Base-by-base conservation (phyloP, 2,113 vertebrate species). In the Felis chaus region DNA sequence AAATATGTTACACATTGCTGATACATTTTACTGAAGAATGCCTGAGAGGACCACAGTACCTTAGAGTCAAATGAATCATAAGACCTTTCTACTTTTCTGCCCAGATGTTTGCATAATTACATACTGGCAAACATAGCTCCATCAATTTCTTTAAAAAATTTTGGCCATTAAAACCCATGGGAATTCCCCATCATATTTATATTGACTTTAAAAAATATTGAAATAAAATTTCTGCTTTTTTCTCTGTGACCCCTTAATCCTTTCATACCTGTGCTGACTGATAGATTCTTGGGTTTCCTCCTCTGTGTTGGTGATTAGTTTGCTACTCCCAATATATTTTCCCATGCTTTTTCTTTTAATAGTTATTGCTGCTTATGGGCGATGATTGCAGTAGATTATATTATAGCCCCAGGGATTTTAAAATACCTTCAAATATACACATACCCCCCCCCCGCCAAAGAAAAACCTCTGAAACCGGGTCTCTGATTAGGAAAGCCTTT, bases 211-310 rank as follows among this genome's bases (percentile, higher is more conserved):
- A 85, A 96, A 83, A 90, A 29, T 90, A 74, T 8, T 79, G 48
- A 71, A 82, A 33, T 79, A 73, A 95, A 90, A 89, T 95, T 93
- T 82, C n/a, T 86, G 65, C 25, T 36, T 68, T 73, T 96, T 94
- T 10, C 39, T 89, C 41, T 50, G 39, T 45, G 61, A 95, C 25
- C 31, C 27, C 23, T 88, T 92, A 94, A 96, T 94, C 8, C 25
- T 74, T 94, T 92, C 45, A 95, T 36, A 69, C 0, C 83, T 92
- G 73, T 0, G 10, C 29, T 29, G 16, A 80, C 6, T 82, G 50
- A 78, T 69, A 25, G 4, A 9, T 81, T 92, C 41, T 69, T 66
- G 29, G 25, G 8, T 41, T 86, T 94, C 92, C 23, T 88, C 25
- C 15, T 33, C 66, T 89, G 91, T 79, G 9, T 36, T 89, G 78